Percentiles rank a stretch among this genome's conserved stretches.
These are phyloP conservation scores for Stegodyphus mimosarum DNA, from an alignment of 1,140 invertebrate genomes.

Conservation along the genomic window DNA sequence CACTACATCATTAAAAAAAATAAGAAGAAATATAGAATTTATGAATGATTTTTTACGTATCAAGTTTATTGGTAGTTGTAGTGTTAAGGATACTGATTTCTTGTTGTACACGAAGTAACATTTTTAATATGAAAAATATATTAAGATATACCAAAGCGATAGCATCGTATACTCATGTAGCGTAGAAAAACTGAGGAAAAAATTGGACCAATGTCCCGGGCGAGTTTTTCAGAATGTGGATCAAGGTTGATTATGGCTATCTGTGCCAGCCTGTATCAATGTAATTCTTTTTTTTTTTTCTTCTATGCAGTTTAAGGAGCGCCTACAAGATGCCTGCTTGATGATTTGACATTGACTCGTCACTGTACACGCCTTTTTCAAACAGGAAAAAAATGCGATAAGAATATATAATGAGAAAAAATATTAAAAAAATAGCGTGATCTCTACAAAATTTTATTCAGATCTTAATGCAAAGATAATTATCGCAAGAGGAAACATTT, in stretches of 20 bases:
- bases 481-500: too few relatives aligned
- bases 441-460: not conserved
- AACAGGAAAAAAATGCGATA: conserved; percentile 49
- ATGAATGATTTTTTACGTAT: too few relatives aligned
- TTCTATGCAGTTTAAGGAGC: conserved; percentile 19
- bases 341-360: conserved; percentile 52
- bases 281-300: conserved; percentile 10
- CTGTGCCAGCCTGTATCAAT: conserved; percentile 27
- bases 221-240: conserved; percentile 27
- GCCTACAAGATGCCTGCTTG: conserved; percentile 46
- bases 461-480: too few relatives aligned
- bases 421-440: conserved; percentile 5
- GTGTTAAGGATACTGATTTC: too few relatives aligned
- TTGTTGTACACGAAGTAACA: too few relatives aligned
- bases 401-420: conserved; percentile 37
- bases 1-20: too few relatives aligned
- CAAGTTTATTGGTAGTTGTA: too few relatives aligned
- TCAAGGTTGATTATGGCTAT: conserved; percentile 55
- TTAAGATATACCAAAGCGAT: not conserved
- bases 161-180: not conserved
- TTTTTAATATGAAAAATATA: too few relatives aligned
- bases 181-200: conserved; percentile 24
- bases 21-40: too few relatives aligned
- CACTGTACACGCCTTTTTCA: conserved; percentile 39
- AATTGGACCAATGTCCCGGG: conserved; percentile 6